Evolutionary conservation across 2,113 vertebrate species (phyloP).

Genomic region (Lampris incognitus): DNA sequence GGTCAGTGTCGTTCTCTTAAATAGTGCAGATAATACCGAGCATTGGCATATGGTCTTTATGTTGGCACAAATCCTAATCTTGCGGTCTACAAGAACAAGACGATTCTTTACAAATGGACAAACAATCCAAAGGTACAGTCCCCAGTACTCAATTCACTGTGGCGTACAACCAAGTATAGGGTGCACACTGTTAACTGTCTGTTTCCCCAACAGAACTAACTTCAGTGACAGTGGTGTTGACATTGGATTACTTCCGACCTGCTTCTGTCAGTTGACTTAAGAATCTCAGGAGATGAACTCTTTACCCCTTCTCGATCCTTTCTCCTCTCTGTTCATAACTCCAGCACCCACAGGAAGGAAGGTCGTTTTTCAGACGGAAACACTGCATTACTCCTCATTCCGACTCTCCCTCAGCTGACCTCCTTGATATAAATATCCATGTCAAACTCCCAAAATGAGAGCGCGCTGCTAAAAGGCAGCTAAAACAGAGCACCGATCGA

Average conservation of each 20-base stretch:
- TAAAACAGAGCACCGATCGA: slow-evolving; percentile 70
- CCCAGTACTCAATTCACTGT: not conserved
- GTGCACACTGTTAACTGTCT: slow-evolving; percentile 36
- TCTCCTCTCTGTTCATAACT: slow-evolving; percentile 11
- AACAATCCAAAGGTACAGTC: too few relatives aligned
- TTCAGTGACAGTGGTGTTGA: slow-evolving; percentile 7
- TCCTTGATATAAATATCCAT: slow-evolving; percentile 81
- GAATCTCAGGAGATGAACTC: slow-evolving; percentile 50
- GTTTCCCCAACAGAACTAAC: slow-evolving; percentile 39
- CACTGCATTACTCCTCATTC: slow-evolving; percentile 56
- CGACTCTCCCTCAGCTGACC: slow-evolving; percentile 74
- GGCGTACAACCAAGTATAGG: not conserved
- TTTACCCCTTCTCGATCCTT: slow-evolving; percentile 19
- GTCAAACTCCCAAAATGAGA: slow-evolving; percentile 76
- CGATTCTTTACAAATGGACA: too few relatives aligned
- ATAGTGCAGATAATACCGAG: too few relatives aligned
- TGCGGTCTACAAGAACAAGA: too few relatives aligned
- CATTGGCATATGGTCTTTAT: not conserved
- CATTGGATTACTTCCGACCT: slow-evolving; percentile 12
- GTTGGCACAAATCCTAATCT: not conserved
- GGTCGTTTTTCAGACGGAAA: slow-evolving; percentile 62
- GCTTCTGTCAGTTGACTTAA: slow-evolving; percentile 14
- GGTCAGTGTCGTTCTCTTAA: too few relatives aligned
- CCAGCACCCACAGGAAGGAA: slow-evolving; percentile 45
- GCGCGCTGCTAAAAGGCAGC: slow-evolving; percentile 71